Base-by-base conservation (phyloP, 2,113 vertebrate genomes). In the Excalfactoria chinensis region DNA sequence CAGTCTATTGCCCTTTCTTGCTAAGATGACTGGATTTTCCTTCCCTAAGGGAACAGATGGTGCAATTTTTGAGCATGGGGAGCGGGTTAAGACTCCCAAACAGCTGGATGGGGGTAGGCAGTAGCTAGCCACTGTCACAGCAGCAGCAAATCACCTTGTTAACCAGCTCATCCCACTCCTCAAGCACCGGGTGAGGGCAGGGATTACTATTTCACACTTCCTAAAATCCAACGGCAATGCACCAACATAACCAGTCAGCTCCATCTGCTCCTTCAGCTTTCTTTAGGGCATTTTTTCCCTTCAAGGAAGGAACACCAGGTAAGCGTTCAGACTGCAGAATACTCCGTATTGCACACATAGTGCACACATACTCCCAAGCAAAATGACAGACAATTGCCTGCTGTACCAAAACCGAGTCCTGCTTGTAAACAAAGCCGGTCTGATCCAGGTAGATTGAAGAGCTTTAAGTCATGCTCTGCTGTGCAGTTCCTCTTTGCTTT, bases 1-100 rank as follows among this genome's bases (percentile, higher is more conserved):
- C 90, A 96, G 84, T 69, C 93, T 73, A 7, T 3, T 96, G 95
- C 93, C 46, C 84, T 49, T 90, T 75, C 63, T 34, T 81, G 30
- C 63, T 32, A 12, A 0, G 0, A 72, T 1, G 1, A 40, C 30
- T 67, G 70, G 58, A 48, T 86, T 78, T 46, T 76, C 70, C 49
- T 34, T 82, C 70, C 44, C 49, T 25, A 19, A 75, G 55, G 67
- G 51, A 75, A 48, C 11, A 48, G 43, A 43, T 44, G 72, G 59
- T 2, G 55, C 49, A 51, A 11, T 44, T 68, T 35, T 22, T 32
- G 49, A 62, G 62, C 14, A 4, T 1, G 7, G 70, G 13, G 34
- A 84, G 22, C 44, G 68, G 51, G 41, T 67, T 67, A 26, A 46
- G 51, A 37, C 49, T 49, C 56, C 46, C n/a, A 18, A 86, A 46